Percentiles rank a stretch among this genome's conserved stretches.
phyloP scores from a whole-genome alignment of 35 echinoderm and acorn worm species.

The Strongylocentrotus purpuratus region DNA sequence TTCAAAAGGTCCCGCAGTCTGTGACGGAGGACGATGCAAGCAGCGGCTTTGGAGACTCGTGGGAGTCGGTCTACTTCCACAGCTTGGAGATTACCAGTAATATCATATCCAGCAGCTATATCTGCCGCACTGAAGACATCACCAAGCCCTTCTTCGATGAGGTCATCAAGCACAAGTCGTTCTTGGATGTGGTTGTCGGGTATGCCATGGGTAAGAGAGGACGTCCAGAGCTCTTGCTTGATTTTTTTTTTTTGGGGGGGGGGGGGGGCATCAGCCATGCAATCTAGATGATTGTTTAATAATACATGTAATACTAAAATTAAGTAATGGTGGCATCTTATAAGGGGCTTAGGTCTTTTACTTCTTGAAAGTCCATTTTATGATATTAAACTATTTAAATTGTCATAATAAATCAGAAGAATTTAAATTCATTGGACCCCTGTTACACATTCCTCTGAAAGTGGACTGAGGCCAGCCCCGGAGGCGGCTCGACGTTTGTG shows the following conservation, averaged over 20 bases:
- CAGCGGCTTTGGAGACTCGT: constrained; percentile 12
- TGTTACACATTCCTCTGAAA: too few species aligned
- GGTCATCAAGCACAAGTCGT: background rate
- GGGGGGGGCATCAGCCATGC: too few species aligned
- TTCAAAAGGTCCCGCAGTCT: background rate
- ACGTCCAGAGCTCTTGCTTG: too few species aligned
- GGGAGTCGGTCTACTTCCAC: constrained; percentile 41
- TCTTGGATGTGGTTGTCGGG: background rate
- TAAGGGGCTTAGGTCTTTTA: background rate
- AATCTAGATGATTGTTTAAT: too few species aligned
- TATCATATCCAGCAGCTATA: background rate
- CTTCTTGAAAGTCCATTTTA: background rate
- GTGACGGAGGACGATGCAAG: constrained; percentile 10
- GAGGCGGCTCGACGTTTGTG: too few species aligned
- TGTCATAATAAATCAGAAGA: too few species aligned
- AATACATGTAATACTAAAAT: too few species aligned
- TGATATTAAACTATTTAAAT: too few species aligned
- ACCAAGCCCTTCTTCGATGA: constrained; percentile 20
- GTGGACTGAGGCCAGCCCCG: too few species aligned
- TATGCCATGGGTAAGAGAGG: constrained; percentile 29
- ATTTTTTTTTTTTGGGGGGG: too few species aligned
- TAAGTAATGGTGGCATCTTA: too few species aligned
- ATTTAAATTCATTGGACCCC: too few species aligned
- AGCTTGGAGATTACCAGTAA: constrained; percentile 36
- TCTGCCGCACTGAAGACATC: background rate